phyloP scores from a whole-genome alignment of 2,888 invertebrate genomes.

The Pyrrhia umbra region DNA sequence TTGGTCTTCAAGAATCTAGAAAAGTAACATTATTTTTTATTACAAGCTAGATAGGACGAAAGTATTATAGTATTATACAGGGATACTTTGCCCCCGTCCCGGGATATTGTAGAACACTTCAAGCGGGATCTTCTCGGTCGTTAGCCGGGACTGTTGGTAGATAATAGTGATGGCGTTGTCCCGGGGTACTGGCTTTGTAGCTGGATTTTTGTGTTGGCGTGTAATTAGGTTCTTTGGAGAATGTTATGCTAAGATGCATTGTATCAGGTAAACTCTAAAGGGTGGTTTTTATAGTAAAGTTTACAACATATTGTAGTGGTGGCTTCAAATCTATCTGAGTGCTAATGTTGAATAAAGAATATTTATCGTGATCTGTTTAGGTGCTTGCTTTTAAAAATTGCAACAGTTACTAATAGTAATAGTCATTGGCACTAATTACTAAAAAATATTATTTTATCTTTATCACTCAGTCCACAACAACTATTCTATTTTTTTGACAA shows the following conservation, averaged over 20 bases:
- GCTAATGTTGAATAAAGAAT: not conserved
- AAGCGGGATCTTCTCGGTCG: conserved; percentile 56
- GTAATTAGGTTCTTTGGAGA: conserved; percentile 47
- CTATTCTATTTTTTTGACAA: too few species aligned
- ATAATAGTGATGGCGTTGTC: conserved; percentile 62
- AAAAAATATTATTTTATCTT: conserved; percentile 25
- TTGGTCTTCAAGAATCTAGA: conserved; percentile 54
- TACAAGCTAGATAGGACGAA: conserved; percentile 52
- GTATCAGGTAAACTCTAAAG: conserved; percentile 1
- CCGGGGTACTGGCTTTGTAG: conserved; percentile 46
- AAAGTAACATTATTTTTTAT: conserved; percentile 60
- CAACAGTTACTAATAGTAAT: too few species aligned
- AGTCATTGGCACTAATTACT: too few species aligned
- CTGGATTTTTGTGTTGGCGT: conserved; percentile 34
- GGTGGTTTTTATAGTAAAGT: conserved; percentile 3
- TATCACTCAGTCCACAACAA: conserved; percentile 17
- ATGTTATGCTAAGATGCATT: conserved; percentile 10
- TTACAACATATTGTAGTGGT: not conserved
- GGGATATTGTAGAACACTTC: conserved; percentile 63
- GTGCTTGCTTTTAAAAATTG: too few species aligned
- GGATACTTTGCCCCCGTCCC: conserved; percentile 44
- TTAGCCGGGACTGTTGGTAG: conserved; percentile 62
- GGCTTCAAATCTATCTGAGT: not conserved
- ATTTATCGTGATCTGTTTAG: not conserved
- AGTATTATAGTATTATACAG: conserved; percentile 38